These are phyloP conservation scores for Hydrolagus affinis DNA, from an alignment of 2,113 vertebrate species.

Conservation along the genomic window DNA sequence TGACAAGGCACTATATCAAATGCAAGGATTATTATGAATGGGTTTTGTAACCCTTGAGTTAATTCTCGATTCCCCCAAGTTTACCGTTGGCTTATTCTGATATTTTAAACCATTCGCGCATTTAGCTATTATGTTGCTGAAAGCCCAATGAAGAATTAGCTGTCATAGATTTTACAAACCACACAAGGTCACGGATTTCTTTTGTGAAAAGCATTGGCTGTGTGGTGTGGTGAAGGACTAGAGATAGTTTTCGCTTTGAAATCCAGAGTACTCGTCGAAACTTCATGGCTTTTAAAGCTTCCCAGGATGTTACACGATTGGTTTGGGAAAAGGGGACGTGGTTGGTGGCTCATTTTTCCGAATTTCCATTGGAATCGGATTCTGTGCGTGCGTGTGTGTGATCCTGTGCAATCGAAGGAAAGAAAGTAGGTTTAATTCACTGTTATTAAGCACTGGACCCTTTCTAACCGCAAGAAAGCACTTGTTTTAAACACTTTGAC, in stretches of 20 bases:
- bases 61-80: not conserved
- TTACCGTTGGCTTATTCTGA: not conserved
- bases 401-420: conserved; percentile 56
- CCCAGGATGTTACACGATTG: not conserved
- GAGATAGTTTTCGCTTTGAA: not conserved
- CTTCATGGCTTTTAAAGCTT: not conserved
- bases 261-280: conserved; percentile 13
- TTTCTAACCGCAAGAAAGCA: not conserved
- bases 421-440: conserved; percentile 33
- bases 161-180: conserved; percentile 6
- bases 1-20: no score
- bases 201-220: conserved; percentile 7
- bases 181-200: not conserved
- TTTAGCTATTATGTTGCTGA: not conserved
- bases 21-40: no score
- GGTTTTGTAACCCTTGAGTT: no score
- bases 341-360: conserved; percentile 1
- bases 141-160: not conserved
- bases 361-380: not conserved
- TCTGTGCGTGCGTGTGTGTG: conserved; percentile 53
- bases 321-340: not conserved
- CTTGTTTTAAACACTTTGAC: not conserved
- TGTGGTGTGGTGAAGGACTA: not conserved
- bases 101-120: not conserved
- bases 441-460: not conserved